Percentiles rank a stretch among this genome's conserved stretches.
Conservation (phyloP, 1,140 invertebrate species). For the Drosophila paulistorum region DNA sequence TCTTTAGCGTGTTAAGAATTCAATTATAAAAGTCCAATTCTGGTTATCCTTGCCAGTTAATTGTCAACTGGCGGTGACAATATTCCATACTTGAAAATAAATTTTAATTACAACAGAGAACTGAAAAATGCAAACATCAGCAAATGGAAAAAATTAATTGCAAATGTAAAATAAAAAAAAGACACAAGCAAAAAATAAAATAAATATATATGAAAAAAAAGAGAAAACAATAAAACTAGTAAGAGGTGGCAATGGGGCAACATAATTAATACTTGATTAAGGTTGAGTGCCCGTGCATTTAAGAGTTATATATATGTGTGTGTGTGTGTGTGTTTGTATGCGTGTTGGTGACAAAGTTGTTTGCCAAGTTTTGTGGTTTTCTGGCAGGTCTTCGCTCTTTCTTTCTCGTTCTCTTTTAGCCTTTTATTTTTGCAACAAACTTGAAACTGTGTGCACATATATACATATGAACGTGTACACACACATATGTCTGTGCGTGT, state of each 20-base stretch:
- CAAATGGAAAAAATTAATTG: conserved; percentile 43
- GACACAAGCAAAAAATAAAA: background rate
- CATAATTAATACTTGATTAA: conserved; percentile 73
- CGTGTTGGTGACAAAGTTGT: conserved; percentile 38
- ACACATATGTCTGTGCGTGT: conserved; percentile 23
- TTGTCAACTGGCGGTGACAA: conserved; percentile 34
- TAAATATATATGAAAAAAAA: background rate
- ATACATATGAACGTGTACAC: conserved; percentile 17
- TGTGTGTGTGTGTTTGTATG: background rate
- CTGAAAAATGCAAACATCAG: conserved; percentile 37
- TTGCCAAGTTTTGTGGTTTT: conserved; percentile 50
- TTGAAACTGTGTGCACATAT: conserved; percentile 39
- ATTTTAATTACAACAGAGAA: conserved; percentile 48
- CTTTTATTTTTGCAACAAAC: conserved; percentile 27
- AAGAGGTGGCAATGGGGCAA: conserved; percentile 9
- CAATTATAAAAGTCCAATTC: conserved; percentile 17
- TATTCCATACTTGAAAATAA: conserved; percentile 43
- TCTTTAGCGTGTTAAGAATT: background rate
- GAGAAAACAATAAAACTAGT: background rate
- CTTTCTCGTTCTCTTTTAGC: background rate
- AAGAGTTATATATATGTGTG: conserved; percentile 11
- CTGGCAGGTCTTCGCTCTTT: conserved; percentile 23
- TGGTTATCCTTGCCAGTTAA: conserved; percentile 1
- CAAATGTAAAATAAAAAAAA: conserved; percentile 8
- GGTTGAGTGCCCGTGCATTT: conserved; percentile 30